Percentiles rank a stretch among this genome's conserved stretches.
These are phyloP conservation scores for Tinea semifulvella DNA, from an alignment of 2,888 invertebrate genomes.

Conservation along the genomic window DNA sequence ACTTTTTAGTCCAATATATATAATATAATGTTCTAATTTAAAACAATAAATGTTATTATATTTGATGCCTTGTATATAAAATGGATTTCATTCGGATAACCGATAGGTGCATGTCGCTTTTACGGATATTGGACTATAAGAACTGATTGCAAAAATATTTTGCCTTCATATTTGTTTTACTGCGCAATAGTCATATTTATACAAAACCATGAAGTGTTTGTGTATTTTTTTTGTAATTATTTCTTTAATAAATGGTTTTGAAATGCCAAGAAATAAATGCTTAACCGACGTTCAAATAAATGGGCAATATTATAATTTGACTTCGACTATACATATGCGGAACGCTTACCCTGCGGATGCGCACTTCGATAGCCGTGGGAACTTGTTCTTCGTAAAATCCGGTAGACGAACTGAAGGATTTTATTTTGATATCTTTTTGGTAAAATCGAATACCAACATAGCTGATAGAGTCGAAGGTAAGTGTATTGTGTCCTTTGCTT, in stretches of 20 bases:
- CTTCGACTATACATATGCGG: slow-evolving; percentile 32
- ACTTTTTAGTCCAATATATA: no score
- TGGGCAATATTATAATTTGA: slow-evolving; percentile 34
- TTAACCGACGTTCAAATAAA: slow-evolving; percentile 37
- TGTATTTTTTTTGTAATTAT: background rate
- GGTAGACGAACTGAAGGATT: slow-evolving; percentile 32
- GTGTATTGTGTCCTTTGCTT: slow-evolving; percentile 15
- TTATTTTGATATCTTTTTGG: slow-evolving; percentile 36
- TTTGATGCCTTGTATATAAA: no score
- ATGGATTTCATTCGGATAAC: no score
- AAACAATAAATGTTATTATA: no score
- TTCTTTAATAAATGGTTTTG: slow-evolving; percentile 27
- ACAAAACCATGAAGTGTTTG: background rate
- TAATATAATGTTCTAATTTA: no score
- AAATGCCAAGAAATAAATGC: slow-evolving; percentile 35
- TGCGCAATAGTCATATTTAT: no score
- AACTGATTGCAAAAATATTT: no score
- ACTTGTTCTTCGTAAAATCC: slow-evolving; percentile 43
- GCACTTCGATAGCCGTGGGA: slow-evolving; percentile 42
- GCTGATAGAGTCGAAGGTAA: slow-evolving; percentile 39
- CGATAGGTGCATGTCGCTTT: no score
- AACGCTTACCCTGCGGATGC: slow-evolving; percentile 41
- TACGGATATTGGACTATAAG: no score
- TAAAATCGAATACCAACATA: slow-evolving; percentile 29
- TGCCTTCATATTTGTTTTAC: no score